phyloP scores from a whole-genome alignment of 37 sponge, comb jelly and placozoan species.

The Corticium candelabrum region DNA sequence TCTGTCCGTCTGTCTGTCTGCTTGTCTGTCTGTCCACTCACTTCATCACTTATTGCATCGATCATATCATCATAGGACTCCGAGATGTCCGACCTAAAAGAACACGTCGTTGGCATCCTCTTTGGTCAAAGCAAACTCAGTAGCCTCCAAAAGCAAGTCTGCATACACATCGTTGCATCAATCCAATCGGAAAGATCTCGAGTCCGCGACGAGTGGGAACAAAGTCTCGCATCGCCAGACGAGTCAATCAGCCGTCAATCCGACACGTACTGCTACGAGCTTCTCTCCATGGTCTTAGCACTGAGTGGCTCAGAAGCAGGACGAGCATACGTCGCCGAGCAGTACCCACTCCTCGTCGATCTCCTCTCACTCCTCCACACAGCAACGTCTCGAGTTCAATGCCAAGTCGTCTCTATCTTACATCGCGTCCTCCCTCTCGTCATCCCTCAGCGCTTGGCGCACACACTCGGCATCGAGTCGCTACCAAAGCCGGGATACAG shows the following conservation, averaged over 20 bases:
- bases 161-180: not conserved
- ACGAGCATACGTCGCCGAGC: constrained; percentile 62
- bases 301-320: constrained; percentile 76
- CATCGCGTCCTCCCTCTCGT: constrained; percentile 60
- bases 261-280: constrained; percentile 83
- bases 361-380: constrained; percentile 81
- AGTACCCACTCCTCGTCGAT: constrained; percentile 61
- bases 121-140: constrained; percentile 49
- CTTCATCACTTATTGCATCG: too few relatives aligned
- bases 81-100: constrained; percentile 19
- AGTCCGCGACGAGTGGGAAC: not conserved
- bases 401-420: constrained; percentile 76
- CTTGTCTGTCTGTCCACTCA: too few relatives aligned
- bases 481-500: constrained; percentile 76
- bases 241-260: constrained; percentile 18
- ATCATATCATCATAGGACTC: too few relatives aligned
- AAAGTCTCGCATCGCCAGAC: not conserved
- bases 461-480: constrained; percentile 40
- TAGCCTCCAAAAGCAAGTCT: constrained; percentile 64
- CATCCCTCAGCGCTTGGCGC: constrained; percentile 70
- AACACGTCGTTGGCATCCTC: constrained; percentile 47
- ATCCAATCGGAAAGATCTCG: not conserved
- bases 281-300: constrained; percentile 82
- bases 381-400: constrained; percentile 63
- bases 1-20: too few relatives aligned